Conservation (phyloP, 2,113 vertebrate genomes). For the Myiozetetes cayanensis region DNA sequence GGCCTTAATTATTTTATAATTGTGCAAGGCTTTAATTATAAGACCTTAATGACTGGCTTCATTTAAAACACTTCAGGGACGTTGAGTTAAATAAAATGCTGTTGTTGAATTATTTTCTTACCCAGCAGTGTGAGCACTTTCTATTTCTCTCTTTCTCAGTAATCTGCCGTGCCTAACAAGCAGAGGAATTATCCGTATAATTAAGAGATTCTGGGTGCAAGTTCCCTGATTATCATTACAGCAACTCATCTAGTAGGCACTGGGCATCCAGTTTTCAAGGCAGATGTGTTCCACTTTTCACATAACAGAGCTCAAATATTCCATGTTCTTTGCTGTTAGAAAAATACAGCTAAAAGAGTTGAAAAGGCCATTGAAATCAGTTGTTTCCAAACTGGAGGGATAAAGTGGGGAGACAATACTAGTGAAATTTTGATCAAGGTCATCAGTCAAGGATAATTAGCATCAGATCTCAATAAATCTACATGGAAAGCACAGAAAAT, state of each 20-base stretch:
- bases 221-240: neutral
- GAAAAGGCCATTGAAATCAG: neutral
- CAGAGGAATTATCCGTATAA: neutral
- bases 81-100: neutral
- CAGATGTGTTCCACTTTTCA: neutral
- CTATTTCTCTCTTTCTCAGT: neutral
- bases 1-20: constrained; percentile 33
- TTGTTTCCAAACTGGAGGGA: neutral
- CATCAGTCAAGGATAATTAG: neutral
- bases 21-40: constrained; percentile 20
- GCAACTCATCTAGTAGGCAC: neutral
- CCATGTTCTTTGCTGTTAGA: neutral
- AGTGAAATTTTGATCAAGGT: neutral
- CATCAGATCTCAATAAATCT: neutral
- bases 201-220: neutral
- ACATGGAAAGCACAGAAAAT: neutral
- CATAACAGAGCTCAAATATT: neutral
- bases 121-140: neutral
- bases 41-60: neutral
- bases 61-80: neutral
- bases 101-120: constrained; percentile 3
- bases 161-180: neutral
- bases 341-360: neutral
- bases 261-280: neutral
- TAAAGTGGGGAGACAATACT: neutral